Base-by-base conservation (phyloP, 2,113 vertebrate species). In the Equus przewalskii region DNA sequence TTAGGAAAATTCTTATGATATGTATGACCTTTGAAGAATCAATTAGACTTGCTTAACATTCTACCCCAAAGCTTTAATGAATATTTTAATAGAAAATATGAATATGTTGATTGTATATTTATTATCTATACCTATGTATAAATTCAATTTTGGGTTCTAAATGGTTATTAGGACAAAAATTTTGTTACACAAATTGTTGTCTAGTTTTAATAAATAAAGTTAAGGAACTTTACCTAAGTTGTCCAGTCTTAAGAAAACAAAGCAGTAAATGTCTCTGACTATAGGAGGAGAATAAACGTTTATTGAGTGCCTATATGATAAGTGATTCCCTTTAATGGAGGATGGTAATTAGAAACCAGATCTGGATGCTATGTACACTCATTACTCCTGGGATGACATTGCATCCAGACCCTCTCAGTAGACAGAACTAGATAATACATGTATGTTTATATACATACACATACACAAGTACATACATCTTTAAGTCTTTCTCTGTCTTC, bases 21-120 rank as follows among this genome's bases (percentile, higher is more conserved):
- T 60, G 41, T 62, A 14, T 98, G 94, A 97, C 95, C 96, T 98
- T 98, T 96, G 94, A 93, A 93, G 86, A 95, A 93, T 95, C 92
- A 89, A 62, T 93, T 96, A 96, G 89, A 93, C 19, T 92, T 62
- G 41, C 12, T 96, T 81, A 97, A 49, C 76, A 97, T 94, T 97
- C 88, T 54, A 78, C 13, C 21, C 65, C 51, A 54, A 83, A 96
- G 84, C 30, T 89, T 41, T 41, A 83, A 64, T 80, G 83, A 97
- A 41, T 89, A 91, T 92, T 89, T 70, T 73, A 78, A 82, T 81
- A 91, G 78, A 86, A 93, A 84, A 79, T 91, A 78, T 76, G 49
- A 94, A 41, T 84, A 72, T 97, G 21, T 86, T 89, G 41, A 51
- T 89, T 62, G 2, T 91, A 36, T 93, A 65, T 84, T 72, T 94